Conservation (phyloP, 2,113 vertebrate genomes). For the Orthochromis indermauri region DNA sequence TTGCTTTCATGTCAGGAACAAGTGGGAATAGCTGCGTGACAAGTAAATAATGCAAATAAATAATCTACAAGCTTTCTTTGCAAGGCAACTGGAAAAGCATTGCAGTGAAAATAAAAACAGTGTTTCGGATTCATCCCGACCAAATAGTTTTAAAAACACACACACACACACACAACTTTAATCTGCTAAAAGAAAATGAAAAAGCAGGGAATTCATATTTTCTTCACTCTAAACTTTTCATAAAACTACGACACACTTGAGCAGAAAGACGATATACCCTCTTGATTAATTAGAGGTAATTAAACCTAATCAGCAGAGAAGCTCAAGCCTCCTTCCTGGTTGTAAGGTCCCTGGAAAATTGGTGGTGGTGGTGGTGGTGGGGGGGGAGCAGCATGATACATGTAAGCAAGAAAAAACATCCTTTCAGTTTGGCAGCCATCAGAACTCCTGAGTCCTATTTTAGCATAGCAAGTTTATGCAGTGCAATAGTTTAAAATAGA, state of each 20-base stretch:
- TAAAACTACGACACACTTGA: neutral
- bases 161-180: neutral
- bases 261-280: neutral
- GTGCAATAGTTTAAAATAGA: neutral
- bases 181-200: neutral
- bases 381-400: neutral
- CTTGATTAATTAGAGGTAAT: conserved; percentile 5
- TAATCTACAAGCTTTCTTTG: neutral
- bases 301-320: neutral
- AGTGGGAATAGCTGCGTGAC: neutral
- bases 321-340: neutral
- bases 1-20: neutral
- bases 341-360: neutral
- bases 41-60: conserved; percentile 3
- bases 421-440: neutral
- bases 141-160: neutral
- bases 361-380: neutral
- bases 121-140: neutral
- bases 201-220: neutral
- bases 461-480: neutral
- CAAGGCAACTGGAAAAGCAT: neutral
- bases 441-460: neutral
- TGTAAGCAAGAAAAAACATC: neutral
- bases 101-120: neutral
- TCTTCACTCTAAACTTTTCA: neutral